Base-by-base conservation (phyloP, 2,888 invertebrate genomes). In the Trichogramma evanescens region DNA sequence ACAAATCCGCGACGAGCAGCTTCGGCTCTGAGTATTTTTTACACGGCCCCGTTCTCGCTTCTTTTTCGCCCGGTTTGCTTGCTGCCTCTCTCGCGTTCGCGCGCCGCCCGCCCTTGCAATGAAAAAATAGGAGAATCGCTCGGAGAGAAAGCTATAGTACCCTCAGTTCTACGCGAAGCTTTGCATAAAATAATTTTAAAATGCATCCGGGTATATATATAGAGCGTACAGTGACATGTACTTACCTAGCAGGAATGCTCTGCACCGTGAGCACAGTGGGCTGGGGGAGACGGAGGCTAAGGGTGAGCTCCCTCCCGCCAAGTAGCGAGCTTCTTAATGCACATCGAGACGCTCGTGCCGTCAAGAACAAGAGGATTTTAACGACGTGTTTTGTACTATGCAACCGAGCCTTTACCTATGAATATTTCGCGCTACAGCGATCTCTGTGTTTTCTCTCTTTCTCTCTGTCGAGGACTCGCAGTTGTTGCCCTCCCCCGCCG, bases 131-230 rank as follows among this genome's bases (percentile, higher is more conserved):
- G 26, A 26, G 26, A 26, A 26, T 26, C 26, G 26, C 26, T 26
- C 26, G 26, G 3, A 26, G 26, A 26, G 26, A 3, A 26, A 26
- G 26, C 26, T 26, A 26, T 26, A 26, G 26, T 26, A 26, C 26
- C 26, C 26, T 26, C 26, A 2, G 26, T 26, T 26, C 26, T 26
- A 26, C 26, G 26, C 26, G 2, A 63, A 67, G 60, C 66, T 69
- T 69, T 68, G 65, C 67, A 68, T 67, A 65, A 64, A 68, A 67
- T 70, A 68, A 67, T 68, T 71, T 69, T 65, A 66, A 69, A 70
- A 70, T 68, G 62, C 66, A 66, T 65, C 63, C 57, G 59, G 53
- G 63, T 45, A 58, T 52, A 61, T 63, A 58, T 57, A 26, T 26
- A 26, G 1, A 26, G 26, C 26, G 26, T 26, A 26, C 26, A 26